Evolutionary conservation across 2,888 invertebrate species (phyloP).

Genomic region (Phania funesta): DNA sequence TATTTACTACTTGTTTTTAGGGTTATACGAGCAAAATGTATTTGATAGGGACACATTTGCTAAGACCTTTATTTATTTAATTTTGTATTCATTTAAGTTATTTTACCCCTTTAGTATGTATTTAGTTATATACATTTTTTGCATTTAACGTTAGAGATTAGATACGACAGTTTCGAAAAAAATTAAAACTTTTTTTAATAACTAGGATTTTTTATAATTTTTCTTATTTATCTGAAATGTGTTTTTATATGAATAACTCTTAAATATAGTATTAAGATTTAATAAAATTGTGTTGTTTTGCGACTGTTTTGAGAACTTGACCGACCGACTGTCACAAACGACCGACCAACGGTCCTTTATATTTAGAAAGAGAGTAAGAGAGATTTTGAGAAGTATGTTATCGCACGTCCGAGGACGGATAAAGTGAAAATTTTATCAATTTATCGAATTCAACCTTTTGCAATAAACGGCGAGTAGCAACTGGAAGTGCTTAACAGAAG

Average conservation of each 20-base stretch:
- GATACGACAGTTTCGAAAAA: conserved; percentile 45
- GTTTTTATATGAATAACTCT: conserved; percentile 22
- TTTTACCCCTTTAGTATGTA: conserved; percentile 26
- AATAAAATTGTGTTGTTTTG: conserved; percentile 15
- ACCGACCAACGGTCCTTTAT: conserved; percentile 46
- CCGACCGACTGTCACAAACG: conserved; percentile 45
- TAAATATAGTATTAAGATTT: conserved; percentile 27
- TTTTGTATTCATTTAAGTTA: background rate
- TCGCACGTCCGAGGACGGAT: conserved; percentile 47
- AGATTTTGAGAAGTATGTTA: conserved; percentile 18
- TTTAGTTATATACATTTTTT: conserved; percentile 35
- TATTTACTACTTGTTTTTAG: conserved; percentile 28
- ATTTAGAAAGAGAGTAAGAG: background rate
- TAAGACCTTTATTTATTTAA: conserved; percentile 19
- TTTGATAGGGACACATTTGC: conserved; percentile 31
- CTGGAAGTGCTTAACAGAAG: conserved; percentile 72
- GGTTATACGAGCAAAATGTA: background rate
- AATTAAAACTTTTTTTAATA: conserved; percentile 8
- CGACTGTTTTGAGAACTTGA: conserved; percentile 45
- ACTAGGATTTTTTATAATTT: background rate
- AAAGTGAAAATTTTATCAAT: conserved; percentile 41
- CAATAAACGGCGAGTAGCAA: conserved; percentile 78
- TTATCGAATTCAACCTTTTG: conserved; percentile 74
- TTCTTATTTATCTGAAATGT: conserved; percentile 28
- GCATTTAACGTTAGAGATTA: conserved; percentile 68